phyloP scores from a whole-genome alignment of 35 echinoderm and acorn worm genomes.

The Acanthaster planci region DNA sequence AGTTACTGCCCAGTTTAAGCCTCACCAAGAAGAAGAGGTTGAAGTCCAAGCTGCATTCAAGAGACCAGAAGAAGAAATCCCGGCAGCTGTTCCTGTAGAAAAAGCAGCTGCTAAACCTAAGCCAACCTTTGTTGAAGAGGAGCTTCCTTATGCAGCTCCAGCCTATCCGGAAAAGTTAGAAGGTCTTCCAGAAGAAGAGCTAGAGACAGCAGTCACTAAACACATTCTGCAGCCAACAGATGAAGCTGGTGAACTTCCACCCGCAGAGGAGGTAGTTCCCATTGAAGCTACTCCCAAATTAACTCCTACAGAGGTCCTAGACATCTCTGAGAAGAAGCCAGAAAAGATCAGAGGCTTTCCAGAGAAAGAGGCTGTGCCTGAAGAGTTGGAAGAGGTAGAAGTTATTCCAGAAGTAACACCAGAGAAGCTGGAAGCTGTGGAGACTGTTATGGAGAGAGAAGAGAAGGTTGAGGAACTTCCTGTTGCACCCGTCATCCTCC shows the following conservation, averaged over 20 bases:
- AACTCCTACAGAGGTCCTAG: not conserved
- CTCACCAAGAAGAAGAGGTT: constrained; percentile 1
- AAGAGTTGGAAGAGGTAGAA: not conserved
- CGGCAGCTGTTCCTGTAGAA: not conserved
- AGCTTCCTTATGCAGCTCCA: not conserved
- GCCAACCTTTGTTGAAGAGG: not conserved
- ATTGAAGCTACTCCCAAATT: constrained; percentile 10
- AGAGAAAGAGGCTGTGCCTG: not conserved
- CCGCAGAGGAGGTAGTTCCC: not conserved
- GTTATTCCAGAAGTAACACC: not conserved
- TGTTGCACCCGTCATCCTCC: constrained; percentile 46
- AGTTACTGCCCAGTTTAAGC: constrained; percentile 2
- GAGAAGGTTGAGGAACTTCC: constrained; percentile 54
- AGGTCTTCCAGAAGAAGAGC: not conserved
- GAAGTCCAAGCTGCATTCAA: not conserved
- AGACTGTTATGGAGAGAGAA: constrained; percentile 33
- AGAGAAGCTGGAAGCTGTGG: not conserved
- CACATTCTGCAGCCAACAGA: not conserved
- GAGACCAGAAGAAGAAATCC: not conserved
- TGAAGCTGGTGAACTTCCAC: not conserved
- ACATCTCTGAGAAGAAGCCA: constrained; percentile 33
- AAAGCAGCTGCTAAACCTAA: not conserved
- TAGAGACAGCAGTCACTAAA: constrained; percentile 2
- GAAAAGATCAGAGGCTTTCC: not conserved
- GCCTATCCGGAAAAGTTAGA: constrained; percentile 1